Conservation (phyloP, 1,140 invertebrate genomes). For the Drosophila bipectinata region DNA sequence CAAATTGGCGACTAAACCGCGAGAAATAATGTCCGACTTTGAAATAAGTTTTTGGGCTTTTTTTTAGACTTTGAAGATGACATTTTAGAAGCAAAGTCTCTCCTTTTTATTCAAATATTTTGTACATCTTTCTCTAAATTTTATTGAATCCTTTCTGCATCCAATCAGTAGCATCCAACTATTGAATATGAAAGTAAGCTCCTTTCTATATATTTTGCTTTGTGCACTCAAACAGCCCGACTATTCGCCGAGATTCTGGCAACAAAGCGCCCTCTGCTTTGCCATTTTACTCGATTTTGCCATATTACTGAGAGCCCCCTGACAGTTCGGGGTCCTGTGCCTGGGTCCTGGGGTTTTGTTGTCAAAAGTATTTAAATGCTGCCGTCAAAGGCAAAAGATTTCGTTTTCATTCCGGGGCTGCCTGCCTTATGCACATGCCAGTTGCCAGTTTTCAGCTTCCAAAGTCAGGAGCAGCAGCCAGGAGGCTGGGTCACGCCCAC, state of each 20-base stretch:
- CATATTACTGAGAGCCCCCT: constrained; percentile 40
- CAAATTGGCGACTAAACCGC: not conserved
- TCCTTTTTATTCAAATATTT: too few relatives aligned
- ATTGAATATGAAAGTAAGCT: not conserved
- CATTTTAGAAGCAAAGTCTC: too few relatives aligned
- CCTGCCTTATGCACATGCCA: constrained; percentile 63
- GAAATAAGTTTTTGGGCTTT: not conserved
- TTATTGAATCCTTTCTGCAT: not conserved
- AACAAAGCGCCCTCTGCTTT: constrained; percentile 55
- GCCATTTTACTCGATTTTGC: constrained; percentile 51
- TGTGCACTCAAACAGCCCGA: constrained; percentile 12
- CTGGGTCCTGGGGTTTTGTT: constrained; percentile 43
- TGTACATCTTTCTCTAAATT: not conserved
- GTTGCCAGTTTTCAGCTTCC: constrained; percentile 36
- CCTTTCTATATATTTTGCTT: not conserved
- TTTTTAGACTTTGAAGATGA: too few relatives aligned
- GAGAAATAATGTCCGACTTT: not conserved
- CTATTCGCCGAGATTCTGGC: constrained; percentile 21
- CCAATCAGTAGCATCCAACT: not conserved
- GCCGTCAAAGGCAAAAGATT: constrained; percentile 68
- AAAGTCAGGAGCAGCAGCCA: not conserved
- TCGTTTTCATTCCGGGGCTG: constrained; percentile 55
- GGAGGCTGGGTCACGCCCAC: constrained; percentile 35
- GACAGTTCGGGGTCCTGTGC: constrained; percentile 40
- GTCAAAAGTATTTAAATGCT: constrained; percentile 78